Percentiles rank a stretch among this genome's conserved stretches.
Evolutionary conservation across 2,113 vertebrate genomes (phyloP).

Genomic region (Chloebia gouldiae): DNA sequence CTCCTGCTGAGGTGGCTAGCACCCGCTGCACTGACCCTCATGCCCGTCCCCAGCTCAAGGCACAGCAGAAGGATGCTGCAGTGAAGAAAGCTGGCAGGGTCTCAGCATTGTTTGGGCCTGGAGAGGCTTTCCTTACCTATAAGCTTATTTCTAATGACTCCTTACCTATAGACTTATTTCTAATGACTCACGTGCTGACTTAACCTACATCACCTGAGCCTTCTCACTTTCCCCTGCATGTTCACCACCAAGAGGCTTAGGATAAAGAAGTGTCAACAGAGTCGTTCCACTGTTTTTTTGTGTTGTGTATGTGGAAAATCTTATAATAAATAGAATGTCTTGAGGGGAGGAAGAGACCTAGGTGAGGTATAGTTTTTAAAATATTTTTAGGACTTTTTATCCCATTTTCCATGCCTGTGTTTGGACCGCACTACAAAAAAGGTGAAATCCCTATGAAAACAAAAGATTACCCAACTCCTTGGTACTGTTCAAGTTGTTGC

Average conservation of each 20-base stretch:
- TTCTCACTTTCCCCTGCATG: neutral
- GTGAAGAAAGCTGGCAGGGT: neutral
- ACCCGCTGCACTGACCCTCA: neutral
- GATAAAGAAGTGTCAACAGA: neutral
- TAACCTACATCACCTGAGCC: neutral
- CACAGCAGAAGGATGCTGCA: neutral
- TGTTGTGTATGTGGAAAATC: neutral
- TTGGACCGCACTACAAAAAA: neutral
- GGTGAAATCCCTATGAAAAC: neutral
- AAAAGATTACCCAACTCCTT: neutral
- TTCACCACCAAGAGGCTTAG: neutral
- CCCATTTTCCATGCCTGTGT: rapidly evolving
- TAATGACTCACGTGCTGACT: neutral
- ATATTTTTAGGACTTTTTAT: no score
- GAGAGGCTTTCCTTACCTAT: neutral
- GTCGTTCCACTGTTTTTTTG: neutral
- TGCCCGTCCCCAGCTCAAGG: neutral
- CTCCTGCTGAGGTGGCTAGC: neutral
- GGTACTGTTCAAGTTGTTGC: neutral
- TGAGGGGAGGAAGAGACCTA: neutral
- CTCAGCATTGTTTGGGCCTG: neutral
- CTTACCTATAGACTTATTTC: neutral
- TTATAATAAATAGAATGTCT: neutral
- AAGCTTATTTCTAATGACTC: neutral
- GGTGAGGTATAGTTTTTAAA: neutral